Base-by-base conservation (phyloP, 2,797 vertebrate genomes). In the Microctenopoma lineatum region DNA sequence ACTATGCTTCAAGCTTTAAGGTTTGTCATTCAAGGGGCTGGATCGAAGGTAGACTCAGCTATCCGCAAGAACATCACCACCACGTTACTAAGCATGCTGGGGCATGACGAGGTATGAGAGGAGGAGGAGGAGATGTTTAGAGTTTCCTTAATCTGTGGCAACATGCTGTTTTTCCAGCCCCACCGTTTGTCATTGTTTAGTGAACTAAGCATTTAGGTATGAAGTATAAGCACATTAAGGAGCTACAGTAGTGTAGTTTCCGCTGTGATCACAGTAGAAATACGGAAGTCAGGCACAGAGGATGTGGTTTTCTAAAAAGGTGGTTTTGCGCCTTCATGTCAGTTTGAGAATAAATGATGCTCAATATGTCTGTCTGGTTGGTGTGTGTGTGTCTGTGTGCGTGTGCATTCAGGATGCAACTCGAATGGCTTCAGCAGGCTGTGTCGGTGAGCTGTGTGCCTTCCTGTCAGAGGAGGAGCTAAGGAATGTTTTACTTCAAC, bases 1-100 rank as follows among this genome's bases (percentile, higher is more conserved):
- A 99, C 97, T 0, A 99, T 98, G 96, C 94, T 99, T 59, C 98
- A 99, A 70, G 97, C 98, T 2, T 90, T 99, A 75, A 92, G 98
- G 69, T 99, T 98, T 59, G 96, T 99, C 74, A 97, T 98, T 59
- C 96, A 95, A 86, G 98, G 98, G 52, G 98, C 97, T 1, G 98
- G 97, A 62, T 94, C 94, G 65, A 99, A 98, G 90, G 97, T 99
- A 47, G 98, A 99, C 75, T 93, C 94, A 50, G 29, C 88, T 21
- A 96, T 99, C 73, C 94, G 95, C 92, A 99, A 97, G 89, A 98
- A 90, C 79, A 96, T 97, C 82, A 93, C 93, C 88, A 95, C 87
- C 0, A 93, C 94, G 64, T 92, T 99, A 65, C 94, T 98, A 0
- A 93, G 95, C 92, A 99, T 98, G 97, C 91, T 99, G 94, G 98